Evolutionary conservation across 2,797 vertebrate species (phyloP).

Genomic region (Lophius americanus): DNA sequence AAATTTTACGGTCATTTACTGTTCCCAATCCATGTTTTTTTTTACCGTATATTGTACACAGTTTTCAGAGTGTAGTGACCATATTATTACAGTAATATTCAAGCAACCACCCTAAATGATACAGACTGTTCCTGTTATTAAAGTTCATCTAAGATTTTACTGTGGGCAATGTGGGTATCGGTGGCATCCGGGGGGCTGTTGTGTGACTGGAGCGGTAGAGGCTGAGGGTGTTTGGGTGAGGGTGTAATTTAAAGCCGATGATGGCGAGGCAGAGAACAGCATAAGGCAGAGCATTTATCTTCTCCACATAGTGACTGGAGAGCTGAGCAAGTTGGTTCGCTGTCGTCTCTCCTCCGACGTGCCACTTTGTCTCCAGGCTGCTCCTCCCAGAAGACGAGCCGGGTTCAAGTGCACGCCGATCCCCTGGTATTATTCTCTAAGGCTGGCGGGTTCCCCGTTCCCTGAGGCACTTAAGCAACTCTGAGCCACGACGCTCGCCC

Average conservation of each 20-base stretch:
- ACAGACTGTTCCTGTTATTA: neutral
- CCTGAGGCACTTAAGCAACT: slow-evolving; percentile 55
- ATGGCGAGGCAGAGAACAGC: slow-evolving; percentile 62
- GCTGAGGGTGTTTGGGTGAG: slow-evolving; percentile 55
- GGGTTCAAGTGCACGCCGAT: slow-evolving; percentile 70
- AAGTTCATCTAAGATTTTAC: neutral
- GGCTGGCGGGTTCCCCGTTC: slow-evolving; percentile 46
- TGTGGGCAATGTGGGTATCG: too few relatives aligned
- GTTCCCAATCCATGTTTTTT: too few relatives aligned
- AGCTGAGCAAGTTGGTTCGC: slow-evolving; percentile 56
- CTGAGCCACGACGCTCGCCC: slow-evolving; percentile 48
- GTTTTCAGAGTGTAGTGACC: too few relatives aligned
- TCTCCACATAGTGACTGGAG: slow-evolving; percentile 61
- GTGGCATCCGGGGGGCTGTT: neutral
- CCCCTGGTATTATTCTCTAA: slow-evolving; percentile 61
- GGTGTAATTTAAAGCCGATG: slow-evolving; percentile 76
- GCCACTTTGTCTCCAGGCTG: slow-evolving; percentile 73
- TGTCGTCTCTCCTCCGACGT: slow-evolving; percentile 40
- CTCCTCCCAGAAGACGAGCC: slow-evolving; percentile 64
- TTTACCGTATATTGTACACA: too few relatives aligned
- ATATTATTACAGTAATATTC: too few relatives aligned
- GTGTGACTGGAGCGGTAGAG: slow-evolving; percentile 42
- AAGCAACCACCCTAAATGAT: too few relatives aligned
- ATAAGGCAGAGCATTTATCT: slow-evolving; percentile 60
- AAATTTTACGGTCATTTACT: too few relatives aligned